These are phyloP conservation scores for Philonicus albiceps DNA, from an alignment of 2,888 invertebrate species.

Conservation along the genomic window DNA sequence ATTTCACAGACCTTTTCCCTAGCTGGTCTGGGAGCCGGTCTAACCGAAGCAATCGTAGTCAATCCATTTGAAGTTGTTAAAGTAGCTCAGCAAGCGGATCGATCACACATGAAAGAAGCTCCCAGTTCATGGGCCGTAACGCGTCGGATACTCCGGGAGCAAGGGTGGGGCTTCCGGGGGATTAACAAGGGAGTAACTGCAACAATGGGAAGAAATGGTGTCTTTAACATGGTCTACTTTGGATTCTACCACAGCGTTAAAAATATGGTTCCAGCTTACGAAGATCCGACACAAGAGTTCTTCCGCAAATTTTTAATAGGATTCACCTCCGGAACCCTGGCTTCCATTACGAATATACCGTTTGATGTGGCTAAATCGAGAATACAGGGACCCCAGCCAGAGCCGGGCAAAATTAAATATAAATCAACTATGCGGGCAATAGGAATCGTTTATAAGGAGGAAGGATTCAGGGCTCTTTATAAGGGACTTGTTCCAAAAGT, in stretches of 20 bases:
- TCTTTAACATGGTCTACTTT: conserved; percentile 94
- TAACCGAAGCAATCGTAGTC: conserved; percentile 90
- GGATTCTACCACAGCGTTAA: conserved; percentile 94
- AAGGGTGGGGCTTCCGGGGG: conserved; percentile 82
- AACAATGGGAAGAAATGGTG: conserved; percentile 87
- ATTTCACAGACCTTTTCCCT: conserved; percentile 79
- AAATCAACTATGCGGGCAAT: conserved; percentile 78
- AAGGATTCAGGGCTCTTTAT: conserved; percentile 89
- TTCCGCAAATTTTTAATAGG: conserved; percentile 81
- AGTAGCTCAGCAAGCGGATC: conserved; percentile 84
- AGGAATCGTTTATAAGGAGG: conserved; percentile 78
- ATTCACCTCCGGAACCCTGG: conserved; percentile 85
- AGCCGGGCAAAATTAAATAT: conserved; percentile 77
- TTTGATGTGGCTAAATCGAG: conserved; percentile 96
- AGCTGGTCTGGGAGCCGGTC: conserved; percentile 87
- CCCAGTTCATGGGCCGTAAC: conserved; percentile 84
- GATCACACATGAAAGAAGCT: conserved; percentile 67
- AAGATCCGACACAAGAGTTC: conserved; percentile 75
- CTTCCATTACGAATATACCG: conserved; percentile 89
- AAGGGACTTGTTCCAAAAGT: conserved; percentile 93
- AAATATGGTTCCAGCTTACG: conserved; percentile 72
- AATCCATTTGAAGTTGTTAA: conserved; percentile 97
- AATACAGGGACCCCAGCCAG: conserved; percentile 91
- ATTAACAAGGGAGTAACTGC: conserved; percentile 89
- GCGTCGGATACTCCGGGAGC: conserved; percentile 75